phyloP scores from a whole-genome alignment of 2,888 invertebrate genomes.

The Melinopterus prodromus region DNA sequence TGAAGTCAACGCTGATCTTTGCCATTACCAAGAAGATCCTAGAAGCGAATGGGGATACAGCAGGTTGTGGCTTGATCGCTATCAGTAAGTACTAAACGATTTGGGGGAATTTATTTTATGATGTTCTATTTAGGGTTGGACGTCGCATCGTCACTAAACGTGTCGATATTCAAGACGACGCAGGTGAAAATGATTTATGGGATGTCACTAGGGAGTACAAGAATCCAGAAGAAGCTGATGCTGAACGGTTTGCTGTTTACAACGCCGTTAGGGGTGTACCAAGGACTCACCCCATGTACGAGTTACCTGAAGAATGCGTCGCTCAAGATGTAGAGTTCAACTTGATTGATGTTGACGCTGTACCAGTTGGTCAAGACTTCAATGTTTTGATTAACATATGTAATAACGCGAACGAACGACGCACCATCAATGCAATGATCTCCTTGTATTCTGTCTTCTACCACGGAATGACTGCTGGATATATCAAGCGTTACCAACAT shows the following conservation, averaged over 20 bases:
- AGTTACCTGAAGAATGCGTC: constrained; percentile 64
- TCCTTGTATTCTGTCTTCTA: constrained; percentile 74
- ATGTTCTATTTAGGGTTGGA: constrained; percentile 66
- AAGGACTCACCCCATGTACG: constrained; percentile 66
- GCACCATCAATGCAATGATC: constrained; percentile 70
- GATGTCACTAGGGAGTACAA: constrained; percentile 75
- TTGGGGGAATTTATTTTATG: not conserved
- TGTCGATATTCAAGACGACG: constrained; percentile 68
- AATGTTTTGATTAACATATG: constrained; percentile 72
- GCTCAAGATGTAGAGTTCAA: constrained; percentile 72
- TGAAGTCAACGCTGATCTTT: constrained; percentile 80
- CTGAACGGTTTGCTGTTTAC: constrained; percentile 72
- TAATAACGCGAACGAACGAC: constrained; percentile 64
- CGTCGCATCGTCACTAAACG: constrained; percentile 73
- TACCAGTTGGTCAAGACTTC: constrained; percentile 73
- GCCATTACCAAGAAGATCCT: constrained; percentile 76
- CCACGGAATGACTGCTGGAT: constrained; percentile 72
- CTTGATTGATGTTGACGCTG: constrained; percentile 71
- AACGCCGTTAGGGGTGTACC: constrained; percentile 73
- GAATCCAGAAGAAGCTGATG: constrained; percentile 68
- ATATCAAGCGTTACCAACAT: constrained; percentile 69
- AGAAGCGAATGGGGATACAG: constrained; percentile 74
- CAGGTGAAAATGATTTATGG: constrained; percentile 70
- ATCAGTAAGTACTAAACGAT: constrained; percentile 65
- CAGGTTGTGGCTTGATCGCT: constrained; percentile 70